A percentile compares a stretch with the other conserved stretches of the same genome.
Conservation (phyloP, 2,888 invertebrate genomes). For the Keiferia lycopersicella region DNA sequence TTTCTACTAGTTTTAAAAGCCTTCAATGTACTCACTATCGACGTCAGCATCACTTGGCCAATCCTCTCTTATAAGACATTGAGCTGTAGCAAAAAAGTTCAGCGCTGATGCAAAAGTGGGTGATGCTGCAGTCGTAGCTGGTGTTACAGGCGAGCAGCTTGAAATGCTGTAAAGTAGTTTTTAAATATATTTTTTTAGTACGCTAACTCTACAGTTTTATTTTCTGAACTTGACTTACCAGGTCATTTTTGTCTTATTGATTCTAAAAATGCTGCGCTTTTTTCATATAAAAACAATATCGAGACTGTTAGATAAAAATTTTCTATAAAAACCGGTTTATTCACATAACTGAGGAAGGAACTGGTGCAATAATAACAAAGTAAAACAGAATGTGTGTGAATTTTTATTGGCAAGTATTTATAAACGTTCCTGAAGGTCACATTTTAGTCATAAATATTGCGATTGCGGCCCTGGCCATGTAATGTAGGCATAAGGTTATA, state of each 20-base stretch:
- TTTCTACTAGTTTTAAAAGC: background rate
- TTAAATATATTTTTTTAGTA: no score
- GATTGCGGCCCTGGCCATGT: background rate
- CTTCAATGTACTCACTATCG: background rate
- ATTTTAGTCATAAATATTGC: background rate
- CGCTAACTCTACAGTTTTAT: no score
- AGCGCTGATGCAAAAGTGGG: conserved; percentile 18
- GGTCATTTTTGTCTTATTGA: background rate
- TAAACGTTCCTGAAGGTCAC: background rate
- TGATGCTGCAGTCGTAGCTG: conserved; percentile 4
- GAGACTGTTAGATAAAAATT: no score
- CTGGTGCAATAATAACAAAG: background rate
- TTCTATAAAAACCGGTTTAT: no score
- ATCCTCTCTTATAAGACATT: conserved; percentile 15
- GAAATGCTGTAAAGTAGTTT: no score
- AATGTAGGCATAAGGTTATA: background rate
- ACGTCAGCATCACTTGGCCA: conserved; percentile 20
- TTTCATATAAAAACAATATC: no score
- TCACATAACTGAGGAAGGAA: no score
- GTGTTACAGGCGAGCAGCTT: no score
- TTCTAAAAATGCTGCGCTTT: background rate
- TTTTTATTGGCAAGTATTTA: background rate
- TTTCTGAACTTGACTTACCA: background rate
- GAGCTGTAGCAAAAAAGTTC: conserved; percentile 8
- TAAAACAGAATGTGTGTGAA: background rate